phyloP scores from a whole-genome alignment of 2,888 invertebrate species.

The Tupiocoris notatus region DNA sequence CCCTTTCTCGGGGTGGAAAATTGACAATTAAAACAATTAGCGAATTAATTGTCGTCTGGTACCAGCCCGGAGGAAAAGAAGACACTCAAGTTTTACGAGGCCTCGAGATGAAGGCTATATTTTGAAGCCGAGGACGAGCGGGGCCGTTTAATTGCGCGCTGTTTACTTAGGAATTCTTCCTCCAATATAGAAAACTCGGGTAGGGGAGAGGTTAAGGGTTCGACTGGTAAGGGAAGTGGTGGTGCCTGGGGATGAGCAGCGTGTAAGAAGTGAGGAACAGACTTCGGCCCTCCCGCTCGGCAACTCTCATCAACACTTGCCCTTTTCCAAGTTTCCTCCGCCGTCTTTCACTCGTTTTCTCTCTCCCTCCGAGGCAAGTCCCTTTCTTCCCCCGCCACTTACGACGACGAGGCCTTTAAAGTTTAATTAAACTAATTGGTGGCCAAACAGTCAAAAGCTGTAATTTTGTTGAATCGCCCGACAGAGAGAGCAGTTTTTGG shows the following conservation, averaged over 20 bases:
- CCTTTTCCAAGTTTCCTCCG: neutral
- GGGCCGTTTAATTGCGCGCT: conserved; percentile 35
- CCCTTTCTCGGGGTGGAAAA: conserved; percentile 10
- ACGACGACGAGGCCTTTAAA: conserved; percentile 16
- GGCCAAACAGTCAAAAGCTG: conserved; percentile 32
- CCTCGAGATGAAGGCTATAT: neutral
- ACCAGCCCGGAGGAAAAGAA: neutral
- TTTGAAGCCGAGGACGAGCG: neutral
- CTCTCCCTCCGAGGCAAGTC: neutral
- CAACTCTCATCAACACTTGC: neutral
- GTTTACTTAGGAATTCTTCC: conserved; percentile 37
- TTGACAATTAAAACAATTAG: conserved; percentile 40
- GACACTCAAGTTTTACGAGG: neutral
- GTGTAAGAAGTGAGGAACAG: neutral
- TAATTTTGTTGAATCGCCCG: conserved; percentile 37
- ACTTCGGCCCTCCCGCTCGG: neutral
- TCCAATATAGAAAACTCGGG: conserved; percentile 14
- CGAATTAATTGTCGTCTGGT: conserved; percentile 37
- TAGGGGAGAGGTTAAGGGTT: neutral
- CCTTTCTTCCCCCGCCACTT: neutral
- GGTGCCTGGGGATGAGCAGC: neutral
- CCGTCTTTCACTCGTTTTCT: neutral
- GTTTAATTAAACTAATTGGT: conserved; percentile 42
- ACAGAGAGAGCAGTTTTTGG: conserved; percentile 2
- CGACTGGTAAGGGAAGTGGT: neutral